Conservation (phyloP, 2,888 invertebrate genomes). For the Agonum fuliginosum region DNA sequence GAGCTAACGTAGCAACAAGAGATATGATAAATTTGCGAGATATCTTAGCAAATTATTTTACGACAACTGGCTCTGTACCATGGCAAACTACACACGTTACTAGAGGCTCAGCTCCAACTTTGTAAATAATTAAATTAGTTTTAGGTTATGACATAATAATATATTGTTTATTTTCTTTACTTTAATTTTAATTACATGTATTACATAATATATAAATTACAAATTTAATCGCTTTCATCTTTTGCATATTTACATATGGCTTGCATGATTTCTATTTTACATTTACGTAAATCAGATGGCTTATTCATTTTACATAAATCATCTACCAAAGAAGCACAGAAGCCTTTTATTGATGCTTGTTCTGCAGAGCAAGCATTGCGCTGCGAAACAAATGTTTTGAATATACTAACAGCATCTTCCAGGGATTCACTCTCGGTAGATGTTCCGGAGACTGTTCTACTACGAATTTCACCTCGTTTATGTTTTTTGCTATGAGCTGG, state of each 20-base stretch:
- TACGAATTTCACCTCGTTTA: not conserved
- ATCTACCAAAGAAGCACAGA: not conserved
- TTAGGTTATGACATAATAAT: no score
- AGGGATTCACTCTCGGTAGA: not conserved
- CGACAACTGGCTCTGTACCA: not conserved
- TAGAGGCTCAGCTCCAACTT: not conserved
- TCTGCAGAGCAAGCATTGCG: not conserved
- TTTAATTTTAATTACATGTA: no score
- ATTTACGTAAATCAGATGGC: not conserved
- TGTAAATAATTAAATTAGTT: no score
- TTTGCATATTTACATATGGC: no score
- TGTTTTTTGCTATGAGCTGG: not conserved
- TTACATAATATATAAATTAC: no score
- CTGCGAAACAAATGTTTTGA: not conserved
- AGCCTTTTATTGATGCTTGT: not conserved
- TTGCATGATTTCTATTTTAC: not conserved
- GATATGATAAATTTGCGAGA: not conserved
- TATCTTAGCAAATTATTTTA: not conserved
- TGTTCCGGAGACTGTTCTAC: not conserved
- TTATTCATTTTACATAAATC: not conserved
- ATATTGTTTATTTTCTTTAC: no score
- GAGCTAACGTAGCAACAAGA: not conserved
- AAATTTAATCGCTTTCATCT: not conserved
- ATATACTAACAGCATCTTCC: not conserved
- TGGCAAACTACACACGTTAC: not conserved